phyloP scores from a whole-genome alignment of 2,797 vertebrate species.

The Galaxias olidus region DNA sequence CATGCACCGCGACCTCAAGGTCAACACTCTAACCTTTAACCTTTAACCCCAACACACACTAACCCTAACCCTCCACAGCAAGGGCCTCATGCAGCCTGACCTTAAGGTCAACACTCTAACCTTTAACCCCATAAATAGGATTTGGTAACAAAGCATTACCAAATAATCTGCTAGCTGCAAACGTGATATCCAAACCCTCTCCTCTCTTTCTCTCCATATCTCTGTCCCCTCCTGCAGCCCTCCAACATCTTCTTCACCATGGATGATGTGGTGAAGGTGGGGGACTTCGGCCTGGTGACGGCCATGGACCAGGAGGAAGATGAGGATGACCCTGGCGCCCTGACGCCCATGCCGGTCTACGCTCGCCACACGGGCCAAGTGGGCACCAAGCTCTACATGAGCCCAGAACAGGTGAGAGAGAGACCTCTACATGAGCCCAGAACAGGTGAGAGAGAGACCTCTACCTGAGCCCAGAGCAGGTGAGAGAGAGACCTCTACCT shows the following conservation, averaged over 20 bases:
- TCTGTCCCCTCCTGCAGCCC: conserved; percentile 73
- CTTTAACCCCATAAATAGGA: too few relatives aligned
- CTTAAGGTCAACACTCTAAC: background rate
- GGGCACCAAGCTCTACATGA: conserved; percentile 99
- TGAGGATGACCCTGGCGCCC: conserved; percentile 83
- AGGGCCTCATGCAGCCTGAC: too few relatives aligned
- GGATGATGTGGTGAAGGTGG: conserved; percentile 97
- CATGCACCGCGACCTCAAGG: conserved; percentile 99
- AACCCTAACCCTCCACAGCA: background rate
- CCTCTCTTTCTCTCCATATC: background rate
- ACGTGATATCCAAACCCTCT: background rate
- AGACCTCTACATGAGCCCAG: too few relatives aligned
- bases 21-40: conserved; percentile 47
- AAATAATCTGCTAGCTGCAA: too few relatives aligned
- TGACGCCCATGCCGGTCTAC: conserved; percentile 91
- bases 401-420: conserved; percentile 92
- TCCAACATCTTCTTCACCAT: conserved; percentile 99
- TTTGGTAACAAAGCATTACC: too few relatives aligned
- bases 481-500: too few relatives aligned
- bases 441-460: too few relatives aligned
- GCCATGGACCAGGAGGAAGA: conserved; percentile 99
- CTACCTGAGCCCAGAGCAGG: too few relatives aligned
- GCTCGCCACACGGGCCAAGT: conserved; percentile 97
- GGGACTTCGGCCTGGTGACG: conserved; percentile 96
- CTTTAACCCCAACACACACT: background rate